phyloP scores from a whole-genome alignment of 2,888 invertebrate species.

The Morpho helenor region DNA sequence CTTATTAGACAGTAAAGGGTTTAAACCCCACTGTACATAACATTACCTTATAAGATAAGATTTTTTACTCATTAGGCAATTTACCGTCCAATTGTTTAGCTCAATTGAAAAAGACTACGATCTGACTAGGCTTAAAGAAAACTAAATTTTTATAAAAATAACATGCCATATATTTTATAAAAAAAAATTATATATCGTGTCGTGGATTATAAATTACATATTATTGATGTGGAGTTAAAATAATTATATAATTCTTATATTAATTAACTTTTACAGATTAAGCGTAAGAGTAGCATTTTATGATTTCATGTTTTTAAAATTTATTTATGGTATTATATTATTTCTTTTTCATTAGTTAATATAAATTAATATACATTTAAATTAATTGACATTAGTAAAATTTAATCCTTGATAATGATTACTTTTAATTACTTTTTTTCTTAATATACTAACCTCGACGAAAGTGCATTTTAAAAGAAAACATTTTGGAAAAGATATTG shows the following conservation, averaged over 20 bases:
- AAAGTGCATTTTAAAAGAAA: too few species aligned
- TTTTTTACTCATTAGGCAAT: not conserved
- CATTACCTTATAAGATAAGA: too few species aligned
- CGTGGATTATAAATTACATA: conserved; percentile 43
- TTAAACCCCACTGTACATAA: too few species aligned
- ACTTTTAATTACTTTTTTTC: too few species aligned
- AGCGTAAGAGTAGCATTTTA: conserved; percentile 30
- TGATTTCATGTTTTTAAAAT: not conserved
- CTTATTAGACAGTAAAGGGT: too few species aligned
- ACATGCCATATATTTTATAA: conserved; percentile 75
- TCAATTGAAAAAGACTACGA: conserved; percentile 43
- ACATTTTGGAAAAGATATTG: too few species aligned
- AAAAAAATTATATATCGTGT: conserved; percentile 56
- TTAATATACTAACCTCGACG: too few species aligned
- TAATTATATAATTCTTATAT: conserved; percentile 17
- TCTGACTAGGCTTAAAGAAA: conserved; percentile 33
- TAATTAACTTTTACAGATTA: conserved; percentile 29
- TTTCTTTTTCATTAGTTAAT: not conserved
- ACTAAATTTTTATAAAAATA: conserved; percentile 56
- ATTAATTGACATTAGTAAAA: too few species aligned
- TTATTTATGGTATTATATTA: not conserved
- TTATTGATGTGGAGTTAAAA: conserved; percentile 22
- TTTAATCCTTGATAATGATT: too few species aligned
- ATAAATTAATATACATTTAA: not conserved
- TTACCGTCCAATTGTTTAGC: conserved; percentile 29